phyloP scores from a whole-genome alignment of 2,113 vertebrate species.

The Gobius niger region DNA sequence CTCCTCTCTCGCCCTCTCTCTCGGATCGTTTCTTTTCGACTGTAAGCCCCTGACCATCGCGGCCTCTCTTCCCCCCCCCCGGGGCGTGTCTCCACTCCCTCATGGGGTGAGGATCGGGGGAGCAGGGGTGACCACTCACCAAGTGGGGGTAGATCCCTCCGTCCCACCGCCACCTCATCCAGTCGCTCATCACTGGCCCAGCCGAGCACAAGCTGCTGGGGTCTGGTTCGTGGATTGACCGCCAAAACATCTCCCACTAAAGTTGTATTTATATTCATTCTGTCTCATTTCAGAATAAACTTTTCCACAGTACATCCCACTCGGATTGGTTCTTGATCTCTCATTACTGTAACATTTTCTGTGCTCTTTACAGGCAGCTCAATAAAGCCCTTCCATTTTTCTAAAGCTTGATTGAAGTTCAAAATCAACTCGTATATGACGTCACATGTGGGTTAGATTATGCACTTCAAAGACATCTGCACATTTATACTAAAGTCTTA shows the following conservation, averaged over 20 bases:
- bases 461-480: too few species aligned
- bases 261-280: slow-evolving; percentile 77
- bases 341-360: slow-evolving; percentile 33
- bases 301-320: slow-evolving; percentile 79
- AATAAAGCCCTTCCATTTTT: too few species aligned
- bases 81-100: slow-evolving; percentile 62
- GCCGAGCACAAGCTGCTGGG: slow-evolving; percentile 76
- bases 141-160: slow-evolving; percentile 77
- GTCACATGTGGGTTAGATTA: too few species aligned
- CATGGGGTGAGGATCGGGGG: slow-evolving; percentile 75
- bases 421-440: too few species aligned
- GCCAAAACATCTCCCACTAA: slow-evolving; percentile 60
- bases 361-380: too few species aligned
- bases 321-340: slow-evolving; percentile 54
- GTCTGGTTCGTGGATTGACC: slow-evolving; percentile 60
- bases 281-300: slow-evolving; percentile 81
- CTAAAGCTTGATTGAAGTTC: too few species aligned
- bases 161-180: slow-evolving; percentile 74
- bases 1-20: slow-evolving; percentile 32
- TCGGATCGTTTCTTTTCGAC: slow-evolving; percentile 35
- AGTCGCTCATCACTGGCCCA: slow-evolving; percentile 70
- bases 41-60: slow-evolving; percentile 40
- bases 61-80: slow-evolving; percentile 46
- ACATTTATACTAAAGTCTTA: too few species aligned
- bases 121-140: slow-evolving; percentile 75